Conservation (phyloP, 1,140 invertebrate species). For the Drosophila nigromelanica region DNA sequence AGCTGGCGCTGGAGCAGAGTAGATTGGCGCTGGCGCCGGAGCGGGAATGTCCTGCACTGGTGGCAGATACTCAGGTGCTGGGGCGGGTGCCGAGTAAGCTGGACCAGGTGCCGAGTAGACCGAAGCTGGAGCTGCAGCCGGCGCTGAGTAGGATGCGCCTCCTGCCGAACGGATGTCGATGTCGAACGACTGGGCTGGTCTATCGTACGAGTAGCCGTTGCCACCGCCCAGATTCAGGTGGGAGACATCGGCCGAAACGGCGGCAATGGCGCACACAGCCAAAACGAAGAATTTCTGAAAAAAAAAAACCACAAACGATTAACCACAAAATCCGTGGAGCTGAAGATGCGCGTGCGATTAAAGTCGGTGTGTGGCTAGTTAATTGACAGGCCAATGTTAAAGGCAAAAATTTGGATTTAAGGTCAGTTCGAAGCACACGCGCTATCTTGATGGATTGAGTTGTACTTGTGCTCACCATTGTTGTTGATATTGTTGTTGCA, state of each 20-base stretch:
- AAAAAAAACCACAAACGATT: constrained; percentile 1
- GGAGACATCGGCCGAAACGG: constrained; percentile 71
- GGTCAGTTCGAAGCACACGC: constrained; percentile 36
- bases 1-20: constrained; percentile 52
- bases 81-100: constrained; percentile 41
- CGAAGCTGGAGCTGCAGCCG: constrained; percentile 24
- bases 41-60: constrained; percentile 55
- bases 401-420: constrained; percentile 43
- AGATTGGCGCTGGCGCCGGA: constrained; percentile 40
- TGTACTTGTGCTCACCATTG: constrained; percentile 11
- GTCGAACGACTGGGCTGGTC: constrained; percentile 62
- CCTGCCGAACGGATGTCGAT: constrained; percentile 55
- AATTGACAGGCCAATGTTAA: constrained; percentile 55
- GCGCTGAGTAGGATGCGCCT: constrained; percentile 32
- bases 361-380: constrained; percentile 2
- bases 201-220: constrained; percentile 71
- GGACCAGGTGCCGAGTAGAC: constrained; percentile 34
- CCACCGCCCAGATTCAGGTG: constrained; percentile 65
- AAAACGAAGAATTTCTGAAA: constrained; percentile 78
- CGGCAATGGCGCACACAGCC: constrained; percentile 70
- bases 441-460: constrained; percentile 37
- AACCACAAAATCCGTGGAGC: constrained; percentile 21
- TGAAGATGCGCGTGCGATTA: constrained; percentile 23
- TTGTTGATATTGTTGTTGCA: constrained; percentile 50
- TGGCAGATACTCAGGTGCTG: constrained; percentile 53